Evolutionary conservation across 2,797 vertebrate species (phyloP), one percentile per base, ranked within the genome.

Genomic region (Aldrovandia affinis): DNA sequence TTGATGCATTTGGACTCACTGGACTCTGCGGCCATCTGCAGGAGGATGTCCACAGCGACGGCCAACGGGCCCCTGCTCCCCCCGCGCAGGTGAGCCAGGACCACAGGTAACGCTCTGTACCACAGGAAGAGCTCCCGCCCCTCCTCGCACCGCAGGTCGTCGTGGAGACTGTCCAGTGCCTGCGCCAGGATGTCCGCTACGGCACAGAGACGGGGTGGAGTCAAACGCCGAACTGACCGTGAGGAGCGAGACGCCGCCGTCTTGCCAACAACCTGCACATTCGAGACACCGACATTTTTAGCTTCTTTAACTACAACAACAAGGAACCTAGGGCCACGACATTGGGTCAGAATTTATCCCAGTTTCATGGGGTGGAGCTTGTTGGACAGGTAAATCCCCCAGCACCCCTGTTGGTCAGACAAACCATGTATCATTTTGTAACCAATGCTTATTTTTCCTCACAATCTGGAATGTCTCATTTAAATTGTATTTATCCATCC

Each of bases 111-210:
- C 55, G 96, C 96, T 68, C 90, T 93, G 80, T 96, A 96, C 81
- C 96, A 93, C 91, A 98, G 89, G 93, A 98, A 97, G 33, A 98
- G 92, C 44, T 89, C 87, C 87, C 94, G 96, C 65, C 95, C 96
- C 88, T 97, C 96, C 87, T 96, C 96, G 22, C 90, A 93, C 92
- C 92, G 95, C 90, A 98, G 91, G 80, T 96, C 95, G n/a, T 88
- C 2, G 0, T 87, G 92, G 83, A 99, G 93, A 22, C 93, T 91
- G 86, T 95, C 95, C 90, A 97, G 94, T 0, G 95, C 96, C 84
- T 96, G 97, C 86, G 97, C 95, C 92, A 98, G 84, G 47, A 96
- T 93, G 89, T 98, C 97, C 85, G 94, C 97, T 98, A 89, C 25
- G 84, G 39, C 22, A 65, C 44, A 81, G 75, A 33, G n/a, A 4